Evolutionary conservation across 2,888 invertebrate species (phyloP), one percentile per base, ranked within the genome.

Genomic region (Eristalis intricaria): DNA sequence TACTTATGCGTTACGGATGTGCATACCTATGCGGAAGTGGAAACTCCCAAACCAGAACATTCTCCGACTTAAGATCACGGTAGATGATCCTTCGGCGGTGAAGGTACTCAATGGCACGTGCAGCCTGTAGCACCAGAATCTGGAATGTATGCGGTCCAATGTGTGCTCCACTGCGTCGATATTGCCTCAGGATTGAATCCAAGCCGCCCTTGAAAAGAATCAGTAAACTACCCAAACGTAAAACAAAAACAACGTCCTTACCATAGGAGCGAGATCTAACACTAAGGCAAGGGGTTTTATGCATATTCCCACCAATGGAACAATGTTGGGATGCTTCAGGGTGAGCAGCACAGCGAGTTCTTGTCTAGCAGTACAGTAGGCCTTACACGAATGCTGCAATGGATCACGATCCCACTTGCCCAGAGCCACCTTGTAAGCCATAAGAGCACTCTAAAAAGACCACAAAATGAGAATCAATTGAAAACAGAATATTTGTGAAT

Each of bases 1-100:
- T 4, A n/a, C n/a, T n/a, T n/a, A n/a, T n/a, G n/a, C n/a, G n/a
- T n/a, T n/a, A n/a, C n/a, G n/a, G 10, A 2, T 11, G 1, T 38
- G 84, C 93, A 93, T 60, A 92, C 92, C 90, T 89, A 89, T 93
- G 93, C 0, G 98, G 97, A 26, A 95, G 94, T 0, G 99, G 99
- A 94, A 99, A 96, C 89, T 97, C 95, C 99, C 99, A 99, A n/a
- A 99, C 99, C 3, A 99, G 93, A 60, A 99, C 98, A 94, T 99
- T 99, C 92, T 99, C 99, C 0, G 98, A 98, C 94, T 99, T 97
- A 0, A 93, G 90, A 89, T 93, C 93, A 0, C 93, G 94, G 93
- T 99, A 99, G 89, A 99, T 98, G 58, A 99, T 98, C 88, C 97
- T 96, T 83, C 97, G 95, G 11, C 97, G 96, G 93, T 99, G 99